Percentiles rank a stretch among this genome's conserved stretches.
phyloP scores from a whole-genome alignment of 2,113 vertebrate genomes.

The Corvus hawaiiensis region DNA sequence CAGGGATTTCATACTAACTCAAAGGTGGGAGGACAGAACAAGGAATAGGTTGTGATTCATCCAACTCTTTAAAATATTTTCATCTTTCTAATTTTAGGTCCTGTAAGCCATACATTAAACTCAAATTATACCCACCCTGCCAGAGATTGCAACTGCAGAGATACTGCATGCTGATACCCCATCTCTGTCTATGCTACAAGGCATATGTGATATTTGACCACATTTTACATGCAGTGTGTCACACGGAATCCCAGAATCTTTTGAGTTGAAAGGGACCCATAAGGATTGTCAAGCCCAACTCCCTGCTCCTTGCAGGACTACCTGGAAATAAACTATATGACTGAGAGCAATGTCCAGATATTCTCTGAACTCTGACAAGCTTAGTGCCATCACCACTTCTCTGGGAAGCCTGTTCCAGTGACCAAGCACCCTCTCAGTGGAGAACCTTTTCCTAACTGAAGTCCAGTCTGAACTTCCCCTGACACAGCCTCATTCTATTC shows the following conservation, averaged over 20 bases:
- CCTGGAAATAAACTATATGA: background rate
- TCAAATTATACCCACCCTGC: background rate
- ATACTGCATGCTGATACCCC: background rate
- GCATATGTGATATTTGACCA: background rate
- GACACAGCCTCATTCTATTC: background rate
- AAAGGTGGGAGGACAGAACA: background rate
- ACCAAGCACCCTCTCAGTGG: background rate
- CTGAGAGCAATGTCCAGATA: background rate
- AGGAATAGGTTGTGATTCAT: slow-evolving; percentile 7
- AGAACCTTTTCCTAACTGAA: background rate
- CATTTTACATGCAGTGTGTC: background rate
- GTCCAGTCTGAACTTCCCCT: background rate
- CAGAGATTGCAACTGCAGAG: background rate
- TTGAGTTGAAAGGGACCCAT: background rate
- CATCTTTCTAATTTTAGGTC: background rate
- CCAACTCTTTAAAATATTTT: background rate
- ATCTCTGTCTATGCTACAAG: background rate
- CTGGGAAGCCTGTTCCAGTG: background rate
- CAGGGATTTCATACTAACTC: background rate
- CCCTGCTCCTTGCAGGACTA: background rate
- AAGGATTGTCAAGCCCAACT: background rate
- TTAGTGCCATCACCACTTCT: background rate
- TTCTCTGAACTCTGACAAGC: background rate
- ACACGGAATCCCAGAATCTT: background rate
- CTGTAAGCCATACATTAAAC: background rate